Evolutionary conservation across 2,888 invertebrate species (phyloP), one percentile per base, ranked within the genome.

Genomic region (Philereme vetulata): DNA sequence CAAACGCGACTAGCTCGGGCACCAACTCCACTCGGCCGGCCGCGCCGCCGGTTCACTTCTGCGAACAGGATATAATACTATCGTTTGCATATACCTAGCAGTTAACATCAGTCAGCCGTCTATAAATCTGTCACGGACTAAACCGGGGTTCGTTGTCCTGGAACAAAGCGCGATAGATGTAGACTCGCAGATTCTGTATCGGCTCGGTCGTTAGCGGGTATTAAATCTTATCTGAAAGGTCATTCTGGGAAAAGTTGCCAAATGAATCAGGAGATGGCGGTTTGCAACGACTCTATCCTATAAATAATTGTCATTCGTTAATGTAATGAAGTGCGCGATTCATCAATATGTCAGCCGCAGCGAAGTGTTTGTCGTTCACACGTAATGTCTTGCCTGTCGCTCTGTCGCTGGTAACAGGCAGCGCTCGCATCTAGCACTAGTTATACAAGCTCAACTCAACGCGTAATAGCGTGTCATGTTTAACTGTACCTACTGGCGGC

Each of bases 51-150:
- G 51, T 56, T 47, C 62, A 64, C 62, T 82, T 82, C 83, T 67
- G 64, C 79, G 82, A 83, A 82, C 64, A 67, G 64, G 60, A 70
- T 72, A 69, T 75, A 66, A 72, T 71, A 72, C 64, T 65, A 60
- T 64, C 63, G 65, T 52, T 58, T 54, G 65, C 67, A 72, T 62
- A 5, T 5, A n/a, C n/a, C n/a, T n/a, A 67, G 76, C 77, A 64
- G 74, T 72, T 75, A 74, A 66, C 68, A 70, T 75, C 77, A 70
- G 72, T 76, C 77, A 71, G 72, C 71, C 71, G 64, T 68, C 76
- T 72, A 85, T 86, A 85, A 85, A 86, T 85, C 84, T 84, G 81
- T 84, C 84, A 66, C 74, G 65, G 68, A 72, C 69, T 70, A 63
- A 72, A 72, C 74, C 74, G 69, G 67, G 77, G 82, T 78, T 78